Conservation (phyloP, 2,888 invertebrate genomes). For the Caenorhabditis sp. region DNA sequence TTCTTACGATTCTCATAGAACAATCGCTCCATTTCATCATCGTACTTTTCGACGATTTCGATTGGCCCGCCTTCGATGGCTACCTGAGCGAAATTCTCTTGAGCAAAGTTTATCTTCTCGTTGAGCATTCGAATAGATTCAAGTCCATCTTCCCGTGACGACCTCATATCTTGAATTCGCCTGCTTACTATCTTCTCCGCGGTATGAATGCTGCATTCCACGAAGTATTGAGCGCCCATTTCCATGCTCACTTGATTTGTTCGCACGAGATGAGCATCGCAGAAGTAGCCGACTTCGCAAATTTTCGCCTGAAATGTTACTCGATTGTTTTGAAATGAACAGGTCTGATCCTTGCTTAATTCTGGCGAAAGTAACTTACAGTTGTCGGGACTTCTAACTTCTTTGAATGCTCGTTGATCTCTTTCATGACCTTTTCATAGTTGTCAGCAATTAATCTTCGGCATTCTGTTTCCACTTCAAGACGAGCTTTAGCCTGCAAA, state of each 20-base stretch:
- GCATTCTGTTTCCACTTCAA: conserved; percentile 45
- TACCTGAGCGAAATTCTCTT: conserved; percentile 27
- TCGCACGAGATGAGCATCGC: conserved; percentile 49
- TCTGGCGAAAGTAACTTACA: no score
- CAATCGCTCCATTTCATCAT: conserved; percentile 42
- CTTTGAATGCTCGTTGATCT: conserved; percentile 36
- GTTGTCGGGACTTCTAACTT: conserved; percentile 44
- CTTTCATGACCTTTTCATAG: conserved; percentile 18
- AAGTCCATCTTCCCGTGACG: conserved; percentile 18
- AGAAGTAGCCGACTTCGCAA: conserved; percentile 57
- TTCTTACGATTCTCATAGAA: conserved; percentile 47
- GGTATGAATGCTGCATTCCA: conserved; percentile 47
- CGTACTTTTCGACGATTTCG: conserved; percentile 55
- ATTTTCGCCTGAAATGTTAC: conserved; percentile 43
- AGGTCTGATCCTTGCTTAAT: no score
- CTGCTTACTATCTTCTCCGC: conserved; percentile 42
- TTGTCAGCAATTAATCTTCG: conserved; percentile 28
- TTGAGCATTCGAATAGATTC: conserved; percentile 40
- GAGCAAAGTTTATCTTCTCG: conserved; percentile 39
- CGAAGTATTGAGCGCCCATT: conserved; percentile 38
- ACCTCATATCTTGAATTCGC: conserved; percentile 21
- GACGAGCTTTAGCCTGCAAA: conserved; percentile 36
- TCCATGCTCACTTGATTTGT: conserved; percentile 52
- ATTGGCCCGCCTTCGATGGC: conserved; percentile 13
- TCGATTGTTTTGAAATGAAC: no score